A percentile compares a stretch with the other conserved stretches of the same genome.
Conservation (phyloP, 2,113 vertebrate genomes). For the Bombycilla garrulus region DNA sequence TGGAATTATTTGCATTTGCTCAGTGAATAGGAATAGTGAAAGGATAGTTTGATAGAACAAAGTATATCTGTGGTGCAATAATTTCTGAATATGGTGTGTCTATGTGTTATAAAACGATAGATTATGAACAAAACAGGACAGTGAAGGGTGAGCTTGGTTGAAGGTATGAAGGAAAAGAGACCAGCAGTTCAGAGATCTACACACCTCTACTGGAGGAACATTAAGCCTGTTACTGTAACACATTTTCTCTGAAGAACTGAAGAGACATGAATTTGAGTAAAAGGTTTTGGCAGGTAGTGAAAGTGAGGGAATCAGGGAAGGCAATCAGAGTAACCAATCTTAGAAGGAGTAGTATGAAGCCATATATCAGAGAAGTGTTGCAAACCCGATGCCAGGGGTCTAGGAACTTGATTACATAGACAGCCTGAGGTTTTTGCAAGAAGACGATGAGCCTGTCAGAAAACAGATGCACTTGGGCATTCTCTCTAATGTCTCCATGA, state of each 20-base stretch:
- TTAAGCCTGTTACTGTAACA: rapidly evolving
- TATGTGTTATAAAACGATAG: background rate
- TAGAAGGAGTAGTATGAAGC: background rate
- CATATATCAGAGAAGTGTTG: background rate
- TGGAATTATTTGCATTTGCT: background rate
- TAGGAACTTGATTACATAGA: background rate
- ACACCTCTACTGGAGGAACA: background rate
- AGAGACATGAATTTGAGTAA: background rate
- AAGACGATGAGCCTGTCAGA: background rate
- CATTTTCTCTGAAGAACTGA: background rate
- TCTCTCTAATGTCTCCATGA: background rate
- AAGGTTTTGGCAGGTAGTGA: background rate
- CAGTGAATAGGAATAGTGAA: background rate
- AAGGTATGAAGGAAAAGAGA: background rate
- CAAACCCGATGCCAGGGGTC: background rate
- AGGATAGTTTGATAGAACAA: background rate
- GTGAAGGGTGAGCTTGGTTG: background rate
- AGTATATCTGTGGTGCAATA: background rate
- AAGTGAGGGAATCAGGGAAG: background rate
- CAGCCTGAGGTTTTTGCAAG: background rate
- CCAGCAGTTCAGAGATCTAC: background rate
- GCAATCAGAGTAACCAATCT: background rate
- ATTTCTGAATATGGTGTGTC: background rate
- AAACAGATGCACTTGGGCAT: background rate
- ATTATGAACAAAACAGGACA: background rate